Base-by-base conservation (phyloP, 2,113 vertebrate species). In the Bos indicus region DNA sequence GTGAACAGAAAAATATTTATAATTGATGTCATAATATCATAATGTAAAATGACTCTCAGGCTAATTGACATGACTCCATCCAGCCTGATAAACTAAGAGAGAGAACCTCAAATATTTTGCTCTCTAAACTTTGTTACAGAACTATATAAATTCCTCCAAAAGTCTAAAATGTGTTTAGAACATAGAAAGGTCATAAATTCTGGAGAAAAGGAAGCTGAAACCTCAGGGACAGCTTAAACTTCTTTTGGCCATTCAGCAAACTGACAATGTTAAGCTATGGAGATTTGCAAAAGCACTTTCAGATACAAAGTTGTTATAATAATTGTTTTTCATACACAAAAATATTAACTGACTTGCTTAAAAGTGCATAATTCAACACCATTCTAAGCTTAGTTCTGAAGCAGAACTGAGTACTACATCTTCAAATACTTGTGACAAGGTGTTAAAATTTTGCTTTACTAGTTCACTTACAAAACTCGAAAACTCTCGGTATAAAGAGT, bases 301-400 rank as follows among this genome's bases (percentile, higher is more conserved):
- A 92, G 21, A 85, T 46, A 86, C 7, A 46, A 67, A 87, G 54
- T 87, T 78, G 86, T 52, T 10, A 52, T 54, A 51, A 92, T 59
- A 94, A 14, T 52, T 77, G 57, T 36, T 94, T 92, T 82, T 90
- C 36, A 77, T 14, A 88, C 14, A 43, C 3, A 91, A 90, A 83
- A 93, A 60, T 82, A 92, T 94, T 87, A 94, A 89, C 21, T 82
- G 57, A 80, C 36, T 91, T 88, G 28, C 43, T 93, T 94, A 85
- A 46, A 91, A 28, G 19, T 64, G 0, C 1, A 28, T 77, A 97
- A 83, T 25, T 59, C n/a, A 51, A 87, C 54, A 87, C 57, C 43
- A 77, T 23, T 83, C 48, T 33, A 87, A 64, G 71, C 14, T 90
- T 82, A 77, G 40, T 57, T 67, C 19, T 90, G 14, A 92, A 86